Percentiles rank a stretch among this genome's conserved stretches.
phyloP scores from a whole-genome alignment of 2,113 vertebrate genomes.

The Todiramphus chloris region DNA sequence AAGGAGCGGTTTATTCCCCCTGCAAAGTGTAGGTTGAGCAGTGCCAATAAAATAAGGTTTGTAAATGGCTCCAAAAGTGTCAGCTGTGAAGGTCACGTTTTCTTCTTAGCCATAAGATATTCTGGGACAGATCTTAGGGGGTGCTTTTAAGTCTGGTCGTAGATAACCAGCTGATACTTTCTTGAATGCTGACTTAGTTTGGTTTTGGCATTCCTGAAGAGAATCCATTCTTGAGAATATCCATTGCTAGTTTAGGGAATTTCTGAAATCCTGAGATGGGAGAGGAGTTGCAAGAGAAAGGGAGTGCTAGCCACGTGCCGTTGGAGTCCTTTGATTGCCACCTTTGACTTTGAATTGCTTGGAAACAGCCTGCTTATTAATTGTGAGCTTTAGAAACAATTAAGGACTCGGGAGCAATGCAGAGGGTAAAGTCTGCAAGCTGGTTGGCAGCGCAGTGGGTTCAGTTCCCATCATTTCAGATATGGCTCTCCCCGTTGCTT shows the following conservation, averaged over 20 bases:
- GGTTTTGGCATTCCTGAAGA: neutral
- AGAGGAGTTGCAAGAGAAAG: neutral
- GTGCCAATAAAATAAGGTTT: neutral
- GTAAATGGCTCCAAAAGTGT: neutral
- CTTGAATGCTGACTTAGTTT: neutral
- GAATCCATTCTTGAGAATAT: neutral
- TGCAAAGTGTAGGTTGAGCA: neutral
- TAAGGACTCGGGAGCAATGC: neutral
- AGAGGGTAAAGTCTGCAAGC: neutral
- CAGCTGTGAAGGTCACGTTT: neutral
- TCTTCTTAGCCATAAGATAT: neutral
- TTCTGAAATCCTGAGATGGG: neutral
- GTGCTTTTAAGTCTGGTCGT: neutral
- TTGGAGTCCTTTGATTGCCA: neutral
- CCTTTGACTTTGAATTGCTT: neutral
- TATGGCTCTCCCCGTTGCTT: neutral
- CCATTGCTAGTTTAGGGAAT: neutral
- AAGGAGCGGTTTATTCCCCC: neutral
- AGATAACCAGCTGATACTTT: neutral
- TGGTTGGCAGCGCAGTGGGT: neutral
- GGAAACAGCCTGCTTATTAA: neutral
- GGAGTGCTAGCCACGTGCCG: neutral
- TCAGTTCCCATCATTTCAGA: neutral
- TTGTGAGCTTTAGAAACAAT: neutral
- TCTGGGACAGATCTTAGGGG: neutral